These are phyloP conservation scores for Arnoldichthys spilopterus DNA, from an alignment of 2,797 vertebrate genomes.

Conservation along the genomic window DNA sequence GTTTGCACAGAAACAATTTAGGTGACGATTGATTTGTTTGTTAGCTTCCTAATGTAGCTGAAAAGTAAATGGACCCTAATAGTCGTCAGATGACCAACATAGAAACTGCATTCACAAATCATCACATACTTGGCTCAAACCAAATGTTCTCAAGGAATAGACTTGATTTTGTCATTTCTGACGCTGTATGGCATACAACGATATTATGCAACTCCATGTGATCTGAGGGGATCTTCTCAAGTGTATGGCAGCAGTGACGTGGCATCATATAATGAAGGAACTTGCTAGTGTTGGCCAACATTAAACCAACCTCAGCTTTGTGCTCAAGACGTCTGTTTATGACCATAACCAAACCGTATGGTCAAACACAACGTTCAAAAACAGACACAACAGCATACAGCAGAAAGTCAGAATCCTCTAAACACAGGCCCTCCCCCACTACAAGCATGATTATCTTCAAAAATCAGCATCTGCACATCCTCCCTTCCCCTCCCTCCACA, in stretches of 20 bases:
- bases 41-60: no score
- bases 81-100: no score
- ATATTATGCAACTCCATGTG: no score
- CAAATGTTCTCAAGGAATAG: no score
- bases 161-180: no score
- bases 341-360: not conserved
- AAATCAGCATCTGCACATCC: conserved; percentile 1
- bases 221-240: no score
- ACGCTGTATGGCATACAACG: no score
- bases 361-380: not conserved
- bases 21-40: no score
- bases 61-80: no score
- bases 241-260: not conserved
- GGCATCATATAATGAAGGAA: not conserved
- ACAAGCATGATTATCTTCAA: not conserved
- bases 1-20: no score
- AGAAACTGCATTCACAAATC: no score
- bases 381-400: not conserved
- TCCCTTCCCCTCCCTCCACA: not conserved
- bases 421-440: not conserved
- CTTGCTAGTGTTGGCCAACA: not conserved
- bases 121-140: no score
- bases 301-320: not conserved
- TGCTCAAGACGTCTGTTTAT: not conserved
- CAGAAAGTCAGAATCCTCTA: not conserved